Evolutionary conservation across 2,113 vertebrate species (phyloP).

Genomic region (Lepisosteus osseus): DNA sequence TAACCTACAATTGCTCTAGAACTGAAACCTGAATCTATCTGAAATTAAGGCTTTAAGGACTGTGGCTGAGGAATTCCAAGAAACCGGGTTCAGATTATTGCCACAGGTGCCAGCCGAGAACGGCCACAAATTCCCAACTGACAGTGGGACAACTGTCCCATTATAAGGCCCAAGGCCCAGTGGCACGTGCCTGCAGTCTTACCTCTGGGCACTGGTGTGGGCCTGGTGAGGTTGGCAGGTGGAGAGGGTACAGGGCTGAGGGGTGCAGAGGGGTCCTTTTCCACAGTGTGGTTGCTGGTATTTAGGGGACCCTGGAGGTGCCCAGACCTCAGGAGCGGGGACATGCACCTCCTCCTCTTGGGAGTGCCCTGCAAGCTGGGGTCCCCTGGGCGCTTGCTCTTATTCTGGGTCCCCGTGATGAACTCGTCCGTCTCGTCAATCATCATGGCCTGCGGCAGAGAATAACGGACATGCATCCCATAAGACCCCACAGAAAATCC

Average conservation of each 20-base stretch:
- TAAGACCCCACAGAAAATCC: too few species aligned
- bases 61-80: not conserved
- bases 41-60: not conserved
- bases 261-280: constrained; percentile 54
- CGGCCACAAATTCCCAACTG: too few species aligned
- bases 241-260: constrained; percentile 50
- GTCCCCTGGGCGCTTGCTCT: constrained; percentile 72
- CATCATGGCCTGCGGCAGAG: constrained; percentile 72
- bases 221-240: constrained; percentile 61
- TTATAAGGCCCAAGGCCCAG: too few species aligned
- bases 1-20: too few species aligned
- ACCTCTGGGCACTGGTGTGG: constrained; percentile 65
- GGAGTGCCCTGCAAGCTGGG: constrained; percentile 69
- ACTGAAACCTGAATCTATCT: too few species aligned
- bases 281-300: constrained; percentile 66
- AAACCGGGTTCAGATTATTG: too few species aligned
- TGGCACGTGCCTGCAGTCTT: constrained; percentile 28
- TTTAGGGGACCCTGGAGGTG: constrained; percentile 51
- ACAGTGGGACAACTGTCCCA: not conserved
- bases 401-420: constrained; percentile 75
- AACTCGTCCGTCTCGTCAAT: constrained; percentile 82
- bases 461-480: not conserved
- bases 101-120: too few species aligned
- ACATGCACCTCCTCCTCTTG: constrained; percentile 70
- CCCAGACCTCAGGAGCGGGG: constrained; percentile 57